phyloP scores from a whole-genome alignment of 1,140 invertebrate genomes.

The Schlechtendalia chinensis region DNA sequence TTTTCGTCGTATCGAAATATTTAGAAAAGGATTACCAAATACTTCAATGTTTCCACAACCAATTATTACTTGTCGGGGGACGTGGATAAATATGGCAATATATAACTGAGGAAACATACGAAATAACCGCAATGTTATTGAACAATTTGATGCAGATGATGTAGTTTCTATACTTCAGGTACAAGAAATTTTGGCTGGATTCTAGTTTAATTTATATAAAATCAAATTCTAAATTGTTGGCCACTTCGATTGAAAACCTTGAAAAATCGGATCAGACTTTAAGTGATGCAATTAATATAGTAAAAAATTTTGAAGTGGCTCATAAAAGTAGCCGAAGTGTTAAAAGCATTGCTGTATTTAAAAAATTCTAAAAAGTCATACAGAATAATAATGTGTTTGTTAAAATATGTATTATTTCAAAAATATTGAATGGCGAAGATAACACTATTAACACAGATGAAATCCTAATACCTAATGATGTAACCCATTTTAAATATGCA shows the following conservation, averaged over 20 bases:
- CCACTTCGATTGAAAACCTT: neutral
- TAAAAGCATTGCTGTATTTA: neutral
- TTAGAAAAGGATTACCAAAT: constrained; percentile 6
- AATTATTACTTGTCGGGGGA: neutral
- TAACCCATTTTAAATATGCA: neutral
- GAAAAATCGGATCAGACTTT: constrained; percentile 9
- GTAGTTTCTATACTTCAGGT: no score
- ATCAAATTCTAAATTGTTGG: neutral
- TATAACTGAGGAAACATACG: constrained; percentile 5
- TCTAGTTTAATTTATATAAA: constrained; percentile 22
- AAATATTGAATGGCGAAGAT: neutral
- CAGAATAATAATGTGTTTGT: neutral
- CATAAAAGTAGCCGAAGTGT: neutral
- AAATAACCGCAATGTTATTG: neutral
- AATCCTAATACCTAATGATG: neutral
- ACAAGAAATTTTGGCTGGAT: no score
- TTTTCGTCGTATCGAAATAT: neutral
- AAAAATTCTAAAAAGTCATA: constrained; percentile 3
- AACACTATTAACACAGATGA: neutral
- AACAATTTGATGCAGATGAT: constrained; percentile 18
- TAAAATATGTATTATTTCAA: neutral
- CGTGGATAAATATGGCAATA: constrained; percentile 1
- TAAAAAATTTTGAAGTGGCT: neutral
- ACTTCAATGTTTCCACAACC: neutral
- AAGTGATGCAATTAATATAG: constrained; percentile 18